Conservation (phyloP, 2,113 vertebrate genomes). For the Ictalurus furcatus region DNA sequence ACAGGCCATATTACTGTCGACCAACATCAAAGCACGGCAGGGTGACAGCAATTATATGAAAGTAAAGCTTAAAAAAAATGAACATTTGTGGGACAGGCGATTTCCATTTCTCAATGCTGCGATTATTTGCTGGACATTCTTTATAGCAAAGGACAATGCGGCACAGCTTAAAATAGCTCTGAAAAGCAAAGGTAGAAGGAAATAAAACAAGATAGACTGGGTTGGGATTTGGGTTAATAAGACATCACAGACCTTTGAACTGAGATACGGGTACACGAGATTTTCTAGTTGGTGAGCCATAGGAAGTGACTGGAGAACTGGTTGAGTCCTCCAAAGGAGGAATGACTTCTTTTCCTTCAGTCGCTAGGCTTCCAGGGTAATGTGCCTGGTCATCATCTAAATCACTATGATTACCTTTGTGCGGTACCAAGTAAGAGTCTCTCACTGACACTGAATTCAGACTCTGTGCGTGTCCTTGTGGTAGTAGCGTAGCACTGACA, state of each 20-base stretch:
- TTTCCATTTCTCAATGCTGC: conserved; percentile 55
- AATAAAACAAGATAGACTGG: conserved; percentile 55
- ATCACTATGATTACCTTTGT: neutral
- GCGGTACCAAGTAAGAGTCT: neutral
- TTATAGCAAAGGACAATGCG: conserved; percentile 57
- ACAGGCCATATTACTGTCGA: conserved; percentile 57
- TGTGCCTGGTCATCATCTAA: neutral
- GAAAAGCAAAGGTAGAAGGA: conserved; percentile 64
- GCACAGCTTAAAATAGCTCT: conserved; percentile 60
- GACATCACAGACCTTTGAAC: conserved; percentile 75
- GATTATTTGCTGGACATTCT: conserved; percentile 48
- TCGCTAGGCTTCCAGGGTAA: conserved; percentile 55
- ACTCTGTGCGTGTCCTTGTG: conserved; percentile 20
- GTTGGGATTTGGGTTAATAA: conserved; percentile 60
- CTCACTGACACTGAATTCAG: neutral
- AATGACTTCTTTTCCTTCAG: conserved; percentile 43
- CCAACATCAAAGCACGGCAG: conserved; percentile 22
- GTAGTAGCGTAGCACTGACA: neutral
- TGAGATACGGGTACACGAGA: conserved; percentile 73
- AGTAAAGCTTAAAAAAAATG: conserved; percentile 32
- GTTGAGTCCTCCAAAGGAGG: conserved; percentile 39
- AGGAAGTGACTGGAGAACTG: conserved; percentile 59
- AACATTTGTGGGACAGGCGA: conserved; percentile 57
- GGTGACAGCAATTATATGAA: conserved; percentile 49
- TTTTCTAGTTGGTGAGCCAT: conserved; percentile 66